Evolutionary conservation across 2,797 vertebrate genomes (phyloP).

Genomic region (Lemur catta): DNA sequence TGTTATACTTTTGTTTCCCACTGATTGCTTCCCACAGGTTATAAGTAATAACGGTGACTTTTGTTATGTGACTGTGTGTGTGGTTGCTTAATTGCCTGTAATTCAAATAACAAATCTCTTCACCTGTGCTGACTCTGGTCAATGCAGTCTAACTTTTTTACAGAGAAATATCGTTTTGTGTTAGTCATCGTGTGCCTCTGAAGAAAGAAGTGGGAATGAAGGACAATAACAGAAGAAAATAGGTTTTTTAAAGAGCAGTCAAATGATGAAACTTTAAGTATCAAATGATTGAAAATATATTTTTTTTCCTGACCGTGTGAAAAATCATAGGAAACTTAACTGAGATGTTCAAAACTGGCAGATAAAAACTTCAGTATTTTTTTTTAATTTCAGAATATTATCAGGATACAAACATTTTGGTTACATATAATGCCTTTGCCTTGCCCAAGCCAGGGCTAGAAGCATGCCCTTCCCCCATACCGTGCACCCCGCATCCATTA

Average conservation of each 20-base stretch:
- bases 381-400: background rate
- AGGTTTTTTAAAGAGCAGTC: background rate
- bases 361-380: background rate
- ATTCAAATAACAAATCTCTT: background rate
- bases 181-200: background rate
- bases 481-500: too few relatives aligned
- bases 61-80: background rate
- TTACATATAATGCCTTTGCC: too few relatives aligned
- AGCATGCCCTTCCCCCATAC: too few relatives aligned
- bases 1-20: background rate
- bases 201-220: background rate
- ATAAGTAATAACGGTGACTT: background rate
- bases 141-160: conserved; percentile 20
- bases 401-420: too few relatives aligned
- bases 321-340: background rate
- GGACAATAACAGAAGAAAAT: background rate
- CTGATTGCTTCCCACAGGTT: background rate
- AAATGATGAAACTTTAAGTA: background rate
- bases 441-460: too few relatives aligned
- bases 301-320: background rate
- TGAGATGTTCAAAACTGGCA: background rate
- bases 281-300: background rate
- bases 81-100: background rate
- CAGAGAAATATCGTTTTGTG: background rate
- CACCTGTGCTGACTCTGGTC: background rate